Percentiles rank a stretch among this genome's conserved stretches.
Conservation (phyloP, 37 sponge, comb jelly and placozoan species). For the Axinella damicornis region DNA sequence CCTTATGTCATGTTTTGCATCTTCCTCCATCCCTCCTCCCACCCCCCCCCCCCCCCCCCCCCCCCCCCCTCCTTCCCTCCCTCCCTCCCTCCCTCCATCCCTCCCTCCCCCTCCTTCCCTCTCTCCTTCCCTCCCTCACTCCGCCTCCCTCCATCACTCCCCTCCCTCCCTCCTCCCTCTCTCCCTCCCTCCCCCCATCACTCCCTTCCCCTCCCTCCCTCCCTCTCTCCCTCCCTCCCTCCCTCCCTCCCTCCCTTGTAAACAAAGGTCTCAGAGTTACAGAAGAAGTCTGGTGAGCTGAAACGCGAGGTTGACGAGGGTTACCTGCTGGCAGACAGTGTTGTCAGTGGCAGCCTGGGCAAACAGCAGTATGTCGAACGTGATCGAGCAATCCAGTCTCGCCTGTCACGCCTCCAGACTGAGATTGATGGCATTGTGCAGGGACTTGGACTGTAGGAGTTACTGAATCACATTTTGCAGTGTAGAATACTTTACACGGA, state of each 20-base stretch:
- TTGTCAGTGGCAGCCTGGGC: constrained; percentile 19
- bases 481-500: too few species aligned
- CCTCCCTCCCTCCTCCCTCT: neutral
- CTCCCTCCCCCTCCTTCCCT: too few species aligned
- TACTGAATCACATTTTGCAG: neutral
- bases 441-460: neutral
- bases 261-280: constrained; percentile 36
- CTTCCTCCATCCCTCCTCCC: too few species aligned
- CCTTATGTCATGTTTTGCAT: too few species aligned
- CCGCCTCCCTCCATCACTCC: neutral
- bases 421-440: constrained; percentile 41
- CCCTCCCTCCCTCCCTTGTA: neutral
- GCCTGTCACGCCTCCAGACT: neutral
- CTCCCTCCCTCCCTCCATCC: too few species aligned
- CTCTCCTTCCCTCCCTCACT: neutral
- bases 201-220: neutral
- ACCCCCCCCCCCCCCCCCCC: too few species aligned
- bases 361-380: constrained; percentile 43
- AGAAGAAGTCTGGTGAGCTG: constrained; percentile 54
- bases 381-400: constrained; percentile 1
- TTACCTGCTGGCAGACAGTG: constrained; percentile 40
- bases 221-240: neutral
- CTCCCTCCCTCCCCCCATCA: neutral
- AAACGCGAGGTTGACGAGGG: constrained; percentile 23
- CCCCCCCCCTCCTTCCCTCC: too few species aligned